These are phyloP conservation scores for Amaurobius ferox DNA, from an alignment of 2,888 invertebrate species.

Conservation along the genomic window DNA sequence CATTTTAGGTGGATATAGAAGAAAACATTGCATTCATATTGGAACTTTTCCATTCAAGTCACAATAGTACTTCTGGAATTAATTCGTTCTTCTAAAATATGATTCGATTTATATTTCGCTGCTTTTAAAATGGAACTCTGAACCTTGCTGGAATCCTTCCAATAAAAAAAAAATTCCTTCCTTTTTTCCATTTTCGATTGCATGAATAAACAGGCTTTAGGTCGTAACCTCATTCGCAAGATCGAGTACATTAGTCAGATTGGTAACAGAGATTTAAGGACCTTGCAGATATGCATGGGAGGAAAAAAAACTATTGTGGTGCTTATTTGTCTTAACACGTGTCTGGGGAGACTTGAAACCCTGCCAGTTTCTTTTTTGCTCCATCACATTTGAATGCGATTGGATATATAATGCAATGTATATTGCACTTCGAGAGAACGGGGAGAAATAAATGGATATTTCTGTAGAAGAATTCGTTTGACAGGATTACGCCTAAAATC, in stretches of 20 bases:
- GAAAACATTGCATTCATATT: too few species aligned
- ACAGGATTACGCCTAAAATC: too few species aligned
- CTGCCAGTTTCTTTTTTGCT: background rate
- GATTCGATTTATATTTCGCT: background rate
- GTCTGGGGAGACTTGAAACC: background rate
- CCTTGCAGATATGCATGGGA: background rate
- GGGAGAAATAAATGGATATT: too few species aligned
- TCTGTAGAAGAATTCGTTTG: too few species aligned
- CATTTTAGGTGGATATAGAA: too few species aligned
- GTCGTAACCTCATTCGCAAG: background rate
- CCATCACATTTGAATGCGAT: background rate
- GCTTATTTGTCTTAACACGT: constrained; percentile 10
- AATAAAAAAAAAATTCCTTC: constrained; percentile 7
- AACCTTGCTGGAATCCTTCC: constrained; percentile 18
- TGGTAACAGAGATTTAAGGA: constrained; percentile 6
- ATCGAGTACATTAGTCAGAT: constrained; percentile 16
- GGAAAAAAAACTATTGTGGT: background rate
- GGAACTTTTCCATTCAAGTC: too few species aligned
- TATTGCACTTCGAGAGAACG: background rate
- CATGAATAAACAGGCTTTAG: background rate
- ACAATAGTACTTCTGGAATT: background rate
- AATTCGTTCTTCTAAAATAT: background rate
- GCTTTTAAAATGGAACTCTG: background rate
- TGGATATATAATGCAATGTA: background rate
- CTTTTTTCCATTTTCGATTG: background rate